Evolutionary conservation across 2,113 vertebrate genomes (phyloP), one percentile per base, ranked within the genome.

Genomic region (Pachyramphus minor): DNA sequence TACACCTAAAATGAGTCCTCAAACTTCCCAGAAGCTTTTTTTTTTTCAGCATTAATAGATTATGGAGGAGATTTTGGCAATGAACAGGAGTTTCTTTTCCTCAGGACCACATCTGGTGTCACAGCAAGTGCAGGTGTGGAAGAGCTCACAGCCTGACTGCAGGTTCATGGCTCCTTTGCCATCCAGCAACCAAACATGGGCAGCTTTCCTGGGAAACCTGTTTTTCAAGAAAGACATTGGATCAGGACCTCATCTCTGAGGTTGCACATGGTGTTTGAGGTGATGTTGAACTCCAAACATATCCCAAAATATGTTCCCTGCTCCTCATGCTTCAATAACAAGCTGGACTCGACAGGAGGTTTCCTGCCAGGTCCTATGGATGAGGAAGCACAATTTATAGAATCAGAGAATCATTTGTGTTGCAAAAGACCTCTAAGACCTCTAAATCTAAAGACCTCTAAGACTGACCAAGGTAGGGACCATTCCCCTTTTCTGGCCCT

Each of bases 101-200:
- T 31, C 33, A 11, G 41, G 14, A 60, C 5, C 17, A 17, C 67
- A 49, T 41, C 45, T 74, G 37, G 20, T 49, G n/a, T 77, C 25
- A 28, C 6, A 49, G 25, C 9, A 56, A 53, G 11, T 1, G 5
- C 1, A 3, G 9, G 42, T 33, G 27, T 85, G 58, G 55, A 67
- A 66, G n/a, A 62, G 23, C 17, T 94, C 10, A 0, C 35, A 21
- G 66, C 9, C 35, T 80, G 64, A 47, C 33, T 12, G 15, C 22
- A 41, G 18, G 31, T 63, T 31, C 13, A 12, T 1, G 7, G 16
- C n/a, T 42, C 11, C 14, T 73, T 79, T 69, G 13, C 39, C 83
- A 62, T 64, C 10, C 47, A 35, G 42, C 6, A 64, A 63, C 8
- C 6, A 58, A 50, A 59, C 27, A 31, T 0, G 0, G 59, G 5